Evolutionary conservation across 1,140 invertebrate genomes (phyloP), one percentile per base, ranked within the genome.

Genomic region (fruit fly (Drosophila melanogaster)): DNA sequence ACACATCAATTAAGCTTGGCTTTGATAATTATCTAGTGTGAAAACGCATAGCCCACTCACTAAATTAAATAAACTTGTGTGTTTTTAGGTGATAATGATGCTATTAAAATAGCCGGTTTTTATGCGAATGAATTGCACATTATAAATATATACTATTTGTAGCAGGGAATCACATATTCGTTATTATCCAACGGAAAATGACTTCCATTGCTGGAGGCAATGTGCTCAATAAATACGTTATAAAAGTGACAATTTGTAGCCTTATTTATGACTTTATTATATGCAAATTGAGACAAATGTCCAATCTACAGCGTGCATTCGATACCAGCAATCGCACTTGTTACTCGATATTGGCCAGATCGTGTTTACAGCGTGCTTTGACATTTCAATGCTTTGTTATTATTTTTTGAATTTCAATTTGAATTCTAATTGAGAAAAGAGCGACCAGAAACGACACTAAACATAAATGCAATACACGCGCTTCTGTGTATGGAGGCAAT

Each of bases 261-360:
- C 62, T 87, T 81, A 87, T 85, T 86, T 86, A 83, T 79, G 79
- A 83, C 79, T 87, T 87, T 83, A 89, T 83, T 79, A 87, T 84
- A 87, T 83, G 83, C 83, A 87, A 86, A 87, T 86, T 86, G 79
- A 79, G 78, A 81, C 79, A 83, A 81, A 87, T 73, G 79, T 66
- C 40, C 69, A 71, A 62, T 61, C 46, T 33, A 35, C 46, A 57
- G 64, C 67, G 43, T 70, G 65, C 70, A 70, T 43, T 44, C 47
- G 33, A 79, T 57, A 74, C 10, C 72, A 38, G 55, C 30, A 76
- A 57, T 56, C 54, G 43, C 38, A 65, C 53, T 38, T 35, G 33
- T 73, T 70, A 70, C 65, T 30, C 64, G 51, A 41, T 17, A 35
- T 38, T 30, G 14, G 26, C 24, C 41, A 43, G 60, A 55, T 80